A percentile compares a stretch with the other conserved stretches of the same genome.
These are phyloP conservation scores for Philaethria dido DNA, from an alignment of 2,888 invertebrate species.

Conservation along the genomic window DNA sequence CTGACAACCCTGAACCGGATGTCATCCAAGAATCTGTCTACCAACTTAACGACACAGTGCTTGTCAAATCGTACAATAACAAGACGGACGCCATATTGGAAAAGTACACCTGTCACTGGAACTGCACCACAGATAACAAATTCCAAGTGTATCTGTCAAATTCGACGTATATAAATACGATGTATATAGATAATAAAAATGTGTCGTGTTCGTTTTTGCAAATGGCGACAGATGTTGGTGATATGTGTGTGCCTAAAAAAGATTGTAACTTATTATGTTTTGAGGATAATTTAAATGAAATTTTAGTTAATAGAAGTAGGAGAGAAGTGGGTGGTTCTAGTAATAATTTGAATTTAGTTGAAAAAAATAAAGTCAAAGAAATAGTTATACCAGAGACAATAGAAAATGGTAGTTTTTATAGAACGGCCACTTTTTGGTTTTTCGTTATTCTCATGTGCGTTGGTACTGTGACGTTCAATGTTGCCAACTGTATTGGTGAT, in stretches of 20 bases:
- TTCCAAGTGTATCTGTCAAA: slow-evolving; percentile 68
- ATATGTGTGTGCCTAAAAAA: slow-evolving; percentile 58
- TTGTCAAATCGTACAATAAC: slow-evolving; percentile 54
- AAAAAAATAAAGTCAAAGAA: slow-evolving; percentile 42
- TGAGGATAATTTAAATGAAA: slow-evolving; percentile 50
- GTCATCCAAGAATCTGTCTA: slow-evolving; percentile 60
- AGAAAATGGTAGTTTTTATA: slow-evolving; percentile 75
- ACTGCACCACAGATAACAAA: slow-evolving; percentile 54
- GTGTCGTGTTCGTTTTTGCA: slow-evolving; percentile 62
- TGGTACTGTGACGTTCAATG: slow-evolving; percentile 92
- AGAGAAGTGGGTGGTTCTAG: slow-evolving; percentile 44
- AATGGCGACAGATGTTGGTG: slow-evolving; percentile 60
- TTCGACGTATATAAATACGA: slow-evolving; percentile 59
- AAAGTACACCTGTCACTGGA: slow-evolving; percentile 71
- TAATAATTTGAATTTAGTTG: slow-evolving; percentile 41
- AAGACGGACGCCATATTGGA: slow-evolving; percentile 52
- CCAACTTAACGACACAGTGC: slow-evolving; percentile 67
- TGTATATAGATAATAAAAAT: slow-evolving; percentile 63
- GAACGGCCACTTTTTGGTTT: slow-evolving; percentile 87
- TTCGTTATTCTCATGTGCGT: slow-evolving; percentile 88
- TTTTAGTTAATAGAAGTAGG: slow-evolving; percentile 43
- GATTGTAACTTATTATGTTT: slow-evolving; percentile 68
- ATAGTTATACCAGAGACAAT: slow-evolving; percentile 37
- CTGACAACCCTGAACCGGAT: slow-evolving; percentile 47
- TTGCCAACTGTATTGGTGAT: slow-evolving; percentile 93